Base-by-base conservation (phyloP, 2,113 vertebrate genomes). In the Lipotes vexillifer region DNA sequence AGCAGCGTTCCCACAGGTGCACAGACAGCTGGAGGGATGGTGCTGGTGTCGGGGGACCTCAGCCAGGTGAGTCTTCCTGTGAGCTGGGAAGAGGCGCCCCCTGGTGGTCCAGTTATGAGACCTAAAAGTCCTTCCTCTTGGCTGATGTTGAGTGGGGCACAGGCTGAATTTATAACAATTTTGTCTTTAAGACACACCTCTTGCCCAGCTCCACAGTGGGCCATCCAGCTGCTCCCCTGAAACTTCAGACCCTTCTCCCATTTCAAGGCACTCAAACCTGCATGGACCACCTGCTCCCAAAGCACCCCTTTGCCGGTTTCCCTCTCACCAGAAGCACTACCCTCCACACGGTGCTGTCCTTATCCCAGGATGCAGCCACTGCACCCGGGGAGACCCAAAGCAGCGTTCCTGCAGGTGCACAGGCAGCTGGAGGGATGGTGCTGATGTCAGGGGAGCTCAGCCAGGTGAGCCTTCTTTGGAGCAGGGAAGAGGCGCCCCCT, bases 1-100 rank as follows among this genome's bases (percentile, higher is more conserved):
- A 68, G 18, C 21, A 33, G 11, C 1, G 2, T 33, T 7, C 5
- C 6, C 1, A 0, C 52, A 38, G 33, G 11, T 6, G 18, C 68
- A 0, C 87, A 23, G 18, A 14, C 2, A 46, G 36, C 59, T 8
- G 63, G 0, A 2, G 6, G 36, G 72, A 2, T 15, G 0, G 12
- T 33, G 36, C 23, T 71, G 33, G 0, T 10, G 2, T 18, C 8
- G 1, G 38, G 38, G 38, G 4, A 2, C 27, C 41, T 44, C 6
- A 1, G 6, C 23, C 14, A n/a, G 59, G 38, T 8, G 23, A 44
- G 44, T 3, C 44, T 49, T 3, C 31, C 61, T 21, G 52, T 0
- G 6, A 14, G 4, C 15, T 10, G 14, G 29, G 29, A 9, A 18
- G 17, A 2, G 17, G 68, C 12, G 3, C 12, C 44, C n/a, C 38